Conservation (phyloP, 2,888 invertebrate genomes). For the Podabrus alpinus region DNA sequence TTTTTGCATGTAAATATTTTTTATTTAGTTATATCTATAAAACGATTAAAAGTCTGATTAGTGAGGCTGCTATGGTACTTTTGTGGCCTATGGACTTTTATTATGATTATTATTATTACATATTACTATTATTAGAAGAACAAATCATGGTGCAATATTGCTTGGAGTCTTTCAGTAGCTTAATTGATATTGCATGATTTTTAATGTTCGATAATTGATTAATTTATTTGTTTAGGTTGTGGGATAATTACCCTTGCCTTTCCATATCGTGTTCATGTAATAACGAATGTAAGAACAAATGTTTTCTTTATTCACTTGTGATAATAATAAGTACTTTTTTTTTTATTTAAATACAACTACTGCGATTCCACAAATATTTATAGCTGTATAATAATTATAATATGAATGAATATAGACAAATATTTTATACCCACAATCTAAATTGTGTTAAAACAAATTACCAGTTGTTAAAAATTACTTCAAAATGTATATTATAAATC, state of each 20-base stretch:
- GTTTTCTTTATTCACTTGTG: slow-evolving; percentile 31
- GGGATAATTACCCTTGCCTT: slow-evolving; percentile 32
- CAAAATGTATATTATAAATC: slow-evolving; percentile 42
- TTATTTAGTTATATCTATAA: slow-evolving; percentile 26
- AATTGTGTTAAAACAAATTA: slow-evolving; percentile 28
- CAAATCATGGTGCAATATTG: slow-evolving; percentile 23
- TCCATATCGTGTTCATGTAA: slow-evolving; percentile 26
- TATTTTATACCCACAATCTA: slow-evolving; percentile 33
- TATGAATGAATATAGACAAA: slow-evolving; percentile 2
- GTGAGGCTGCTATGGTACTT: slow-evolving; percentile 52
- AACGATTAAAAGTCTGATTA: slow-evolving; percentile 47
- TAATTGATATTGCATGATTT: slow-evolving; percentile 25
- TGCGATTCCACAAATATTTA: slow-evolving; percentile 19
- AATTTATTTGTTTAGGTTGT: slow-evolving; percentile 27
- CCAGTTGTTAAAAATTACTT: slow-evolving; percentile 40
- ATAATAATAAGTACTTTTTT: slow-evolving; percentile 30
- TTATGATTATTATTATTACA: slow-evolving; percentile 5
- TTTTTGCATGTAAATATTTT: slow-evolving; percentile 30
- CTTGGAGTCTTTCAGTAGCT: slow-evolving; percentile 11
- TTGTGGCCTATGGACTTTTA: slow-evolving; percentile 46
- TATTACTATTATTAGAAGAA: slow-evolving; percentile 11
- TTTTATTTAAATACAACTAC: slow-evolving; percentile 6
- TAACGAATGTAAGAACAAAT: slow-evolving; percentile 19
- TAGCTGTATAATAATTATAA: background rate
- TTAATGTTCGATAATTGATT: slow-evolving; percentile 15